A percentile compares a stretch with the other conserved stretches of the same genome.
Conservation (phyloP, 1,140 invertebrate species). For the Hylyphantes graminicola region DNA sequence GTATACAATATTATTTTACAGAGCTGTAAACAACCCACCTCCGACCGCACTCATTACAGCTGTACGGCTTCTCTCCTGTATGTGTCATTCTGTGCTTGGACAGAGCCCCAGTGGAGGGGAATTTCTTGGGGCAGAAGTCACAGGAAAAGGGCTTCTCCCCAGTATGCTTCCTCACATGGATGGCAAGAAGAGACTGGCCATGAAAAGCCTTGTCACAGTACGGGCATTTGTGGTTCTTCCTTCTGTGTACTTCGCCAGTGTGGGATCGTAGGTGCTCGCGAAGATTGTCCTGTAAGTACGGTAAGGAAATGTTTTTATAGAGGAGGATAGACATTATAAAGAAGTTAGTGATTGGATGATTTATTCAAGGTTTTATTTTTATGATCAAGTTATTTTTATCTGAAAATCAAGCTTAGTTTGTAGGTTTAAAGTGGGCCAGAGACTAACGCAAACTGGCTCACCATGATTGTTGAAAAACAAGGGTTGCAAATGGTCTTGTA, state of each 20-base stretch:
- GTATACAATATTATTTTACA: too few species aligned
- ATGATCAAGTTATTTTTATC: too few species aligned
- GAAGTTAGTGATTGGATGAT: too few species aligned
- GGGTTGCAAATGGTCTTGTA: too few species aligned
- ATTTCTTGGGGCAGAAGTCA: conserved; percentile 76
- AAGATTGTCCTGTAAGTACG: conserved; percentile 73
- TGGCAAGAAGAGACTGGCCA: conserved; percentile 75
- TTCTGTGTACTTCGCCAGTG: conserved; percentile 76
- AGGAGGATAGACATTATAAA: too few species aligned
- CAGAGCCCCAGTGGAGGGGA: conserved; percentile 78
- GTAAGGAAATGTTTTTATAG: too few species aligned
- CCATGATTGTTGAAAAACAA: too few species aligned
- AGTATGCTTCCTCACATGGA: conserved; percentile 79
- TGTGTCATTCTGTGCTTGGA: conserved; percentile 84
- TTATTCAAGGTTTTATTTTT: too few species aligned
- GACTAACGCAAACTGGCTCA: too few species aligned
- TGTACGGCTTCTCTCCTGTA: conserved; percentile 85
- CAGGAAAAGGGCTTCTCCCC: conserved; percentile 76
- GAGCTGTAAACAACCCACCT: conserved; percentile 29
- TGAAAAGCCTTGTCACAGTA: conserved; percentile 79
- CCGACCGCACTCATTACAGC: conserved; percentile 65
- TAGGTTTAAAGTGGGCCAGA: too few species aligned
- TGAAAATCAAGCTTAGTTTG: too few species aligned
- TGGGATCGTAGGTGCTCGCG: conserved; percentile 80
- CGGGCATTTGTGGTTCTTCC: conserved; percentile 74